Base-by-base conservation (phyloP, 64 coral and sea anemone species). In the Montipora foliosa region DNA sequence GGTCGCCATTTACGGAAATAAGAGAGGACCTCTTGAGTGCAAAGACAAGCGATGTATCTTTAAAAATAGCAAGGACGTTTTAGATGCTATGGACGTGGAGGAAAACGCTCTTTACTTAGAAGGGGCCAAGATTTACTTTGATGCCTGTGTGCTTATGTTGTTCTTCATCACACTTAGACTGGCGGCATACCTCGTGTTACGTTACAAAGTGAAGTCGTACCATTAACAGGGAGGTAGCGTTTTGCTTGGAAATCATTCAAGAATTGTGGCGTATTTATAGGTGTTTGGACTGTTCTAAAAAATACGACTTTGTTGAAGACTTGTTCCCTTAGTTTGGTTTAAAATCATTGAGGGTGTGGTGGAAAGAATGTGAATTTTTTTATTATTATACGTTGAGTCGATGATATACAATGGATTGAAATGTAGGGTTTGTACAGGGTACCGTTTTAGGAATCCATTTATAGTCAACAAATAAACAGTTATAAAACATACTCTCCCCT, bases 41-140 rank as follows among this genome's bases (percentile, higher is more conserved):
- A 94, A 96, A 59, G 52, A 88, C 5, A 91, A 91, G 68, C 79
- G 92, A 61, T 99, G 98, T 79, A 96, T 99, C 79, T 99, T 99
- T 86, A 74, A 21, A 48, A 96, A 99, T 82, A 96, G 98, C 24
- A 79, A 96, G 19, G 98, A 99, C n/a, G 98, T 99, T 80, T 89
- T 99, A 59, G 83, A 79, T 15, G 89, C 98, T 8, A 99, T 99
- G 98, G 98, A 99, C 68, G 98, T 99, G 5, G 92, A 94, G 66
- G 98, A 99, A 61, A 90, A 87, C 24, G 98, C 98, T 1, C 73
- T 99, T 2, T 96, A 94, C 55, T 48, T 99, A 69, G 89, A 99
- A 79, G 98, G 98, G 49, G 98, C 98, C 2, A 99, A 99, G 83
- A 93, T 99, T n/a, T 99, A 99, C 81, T 94, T 99, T 53, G 95